These are phyloP conservation scores for Acleris literana DNA, from an alignment of 2,888 invertebrate species.

Conservation along the genomic window DNA sequence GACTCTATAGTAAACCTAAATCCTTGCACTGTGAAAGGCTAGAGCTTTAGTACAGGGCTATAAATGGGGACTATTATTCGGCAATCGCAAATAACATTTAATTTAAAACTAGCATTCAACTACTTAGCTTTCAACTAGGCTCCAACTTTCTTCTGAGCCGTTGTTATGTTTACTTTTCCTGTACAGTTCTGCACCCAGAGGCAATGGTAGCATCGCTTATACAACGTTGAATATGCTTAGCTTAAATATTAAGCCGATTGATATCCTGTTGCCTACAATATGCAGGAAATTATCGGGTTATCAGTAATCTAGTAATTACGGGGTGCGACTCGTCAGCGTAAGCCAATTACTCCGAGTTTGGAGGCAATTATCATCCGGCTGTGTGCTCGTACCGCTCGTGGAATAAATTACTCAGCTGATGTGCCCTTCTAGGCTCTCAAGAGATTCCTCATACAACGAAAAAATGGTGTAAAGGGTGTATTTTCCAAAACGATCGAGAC, in stretches of 20 bases:
- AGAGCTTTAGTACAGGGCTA: too few species aligned
- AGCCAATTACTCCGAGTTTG: slow-evolving; percentile 64
- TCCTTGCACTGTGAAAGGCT: too few species aligned
- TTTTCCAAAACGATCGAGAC: too few species aligned
- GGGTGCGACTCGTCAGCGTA: slow-evolving; percentile 51
- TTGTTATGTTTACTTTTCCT: too few species aligned
- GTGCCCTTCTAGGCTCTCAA: slow-evolving; percentile 11
- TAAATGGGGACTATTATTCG: too few species aligned
- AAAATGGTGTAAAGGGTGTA: too few species aligned
- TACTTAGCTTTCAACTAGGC: too few species aligned
- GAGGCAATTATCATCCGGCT: slow-evolving; percentile 59
- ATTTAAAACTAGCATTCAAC: too few species aligned
- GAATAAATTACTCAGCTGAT: slow-evolving; percentile 60
- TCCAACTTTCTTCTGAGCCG: too few species aligned
- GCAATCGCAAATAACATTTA: too few species aligned
- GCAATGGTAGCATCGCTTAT: neutral
- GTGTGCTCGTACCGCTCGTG: slow-evolving; percentile 47
- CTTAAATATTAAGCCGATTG: slow-evolving; percentile 13
- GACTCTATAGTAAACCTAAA: too few species aligned
- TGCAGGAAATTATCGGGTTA: slow-evolving; percentile 45
- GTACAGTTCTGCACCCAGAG: too few species aligned
- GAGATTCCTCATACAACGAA: slow-evolving; percentile 1
- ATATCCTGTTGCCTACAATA: slow-evolving; percentile 21
- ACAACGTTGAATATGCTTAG: neutral
- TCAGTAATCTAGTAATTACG: slow-evolving; percentile 52